A percentile compares a stretch with the other conserved stretches of the same genome.
These are phyloP conservation scores for Meloidogyne hapla DNA, from an alignment of 1,140 invertebrate species.

Conservation along the genomic window DNA sequence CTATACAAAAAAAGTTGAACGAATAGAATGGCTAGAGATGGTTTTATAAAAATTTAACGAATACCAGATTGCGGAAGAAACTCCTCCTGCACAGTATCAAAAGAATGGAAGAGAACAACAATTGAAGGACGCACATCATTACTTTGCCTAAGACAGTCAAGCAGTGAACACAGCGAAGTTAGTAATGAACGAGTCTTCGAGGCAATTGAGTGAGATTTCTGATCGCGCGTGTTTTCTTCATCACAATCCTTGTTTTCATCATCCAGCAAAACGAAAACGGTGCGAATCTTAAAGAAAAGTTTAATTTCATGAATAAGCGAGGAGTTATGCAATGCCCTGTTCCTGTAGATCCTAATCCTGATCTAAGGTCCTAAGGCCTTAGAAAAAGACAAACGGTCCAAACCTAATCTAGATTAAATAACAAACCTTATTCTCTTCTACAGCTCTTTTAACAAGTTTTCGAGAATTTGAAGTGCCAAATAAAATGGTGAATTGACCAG, in stretches of 20 bases:
- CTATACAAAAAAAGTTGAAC: no score
- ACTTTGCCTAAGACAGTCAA: conserved; percentile 7
- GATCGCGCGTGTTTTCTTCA: background rate
- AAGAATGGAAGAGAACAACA: background rate
- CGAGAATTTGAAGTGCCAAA: background rate
- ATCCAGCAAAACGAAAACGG: background rate
- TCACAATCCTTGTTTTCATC: background rate
- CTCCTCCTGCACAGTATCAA: background rate
- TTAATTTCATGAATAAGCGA: no score
- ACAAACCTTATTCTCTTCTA: background rate
- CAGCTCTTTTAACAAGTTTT: background rate
- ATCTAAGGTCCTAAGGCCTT: no score
- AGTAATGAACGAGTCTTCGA: background rate
- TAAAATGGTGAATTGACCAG: background rate
- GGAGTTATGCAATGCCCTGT: no score
- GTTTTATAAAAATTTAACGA: no score
- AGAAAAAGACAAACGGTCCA: no score
- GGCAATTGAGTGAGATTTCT: background rate
- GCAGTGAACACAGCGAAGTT: background rate
- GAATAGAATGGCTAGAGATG: no score
- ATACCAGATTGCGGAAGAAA: no score
- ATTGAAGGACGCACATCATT: no score
- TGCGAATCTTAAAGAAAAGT: no score
- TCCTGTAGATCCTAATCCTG: no score
- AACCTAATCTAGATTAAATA: background rate